Base-by-base conservation (phyloP, 2,888 invertebrate genomes). In the Hesperia comma region DNA sequence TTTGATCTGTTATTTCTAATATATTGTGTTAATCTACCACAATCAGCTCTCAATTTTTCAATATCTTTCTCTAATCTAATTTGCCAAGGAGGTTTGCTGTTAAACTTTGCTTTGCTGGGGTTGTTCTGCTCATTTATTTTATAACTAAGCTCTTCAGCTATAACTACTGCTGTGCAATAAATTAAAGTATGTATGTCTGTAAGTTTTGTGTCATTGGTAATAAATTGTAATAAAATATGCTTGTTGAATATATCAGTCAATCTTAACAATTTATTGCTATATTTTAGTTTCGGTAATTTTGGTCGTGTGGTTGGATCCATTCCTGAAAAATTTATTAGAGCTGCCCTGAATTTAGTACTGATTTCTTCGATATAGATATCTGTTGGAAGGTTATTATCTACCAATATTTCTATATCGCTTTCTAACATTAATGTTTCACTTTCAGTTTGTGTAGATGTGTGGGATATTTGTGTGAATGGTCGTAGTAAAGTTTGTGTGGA, bases 21-120 rank as follows among this genome's bases (percentile, higher is more conserved):
- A 41, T 72, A 72, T 43, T 74, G 72, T 2, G 72, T 70, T 0
- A 74, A 10, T 62, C 68, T 69, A 19, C 72, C 72, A 41, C 60
- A 54, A 53, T 74, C 69, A 17, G 61, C 61, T 68, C 74, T 71
- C 17, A 71, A n/a, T 49, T 69, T 40, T 46, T 41, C 15, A 15
- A 72, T 71, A 15, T 70, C 69, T 19, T 62, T 69, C 68, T 74
- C 69, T 63, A 72, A 21, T 62, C 70, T 69, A 1, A 51, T 14
- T 51, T 69, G 60, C 74, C 74, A 74, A 0, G 46, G n/a, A 14
- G 74, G 71, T 61, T 70, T 71, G 6, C 21, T 19, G 1, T 14
- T 21, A 8, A 32, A 10, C 32, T 56, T n/a, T 43, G 51, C 46
- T 40, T 15, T 51, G 3, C 3, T 49, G 32, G 3, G 14, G 14